Evolutionary conservation across 2,113 vertebrate species (phyloP).

Genomic region (Climacteris rufus): DNA sequence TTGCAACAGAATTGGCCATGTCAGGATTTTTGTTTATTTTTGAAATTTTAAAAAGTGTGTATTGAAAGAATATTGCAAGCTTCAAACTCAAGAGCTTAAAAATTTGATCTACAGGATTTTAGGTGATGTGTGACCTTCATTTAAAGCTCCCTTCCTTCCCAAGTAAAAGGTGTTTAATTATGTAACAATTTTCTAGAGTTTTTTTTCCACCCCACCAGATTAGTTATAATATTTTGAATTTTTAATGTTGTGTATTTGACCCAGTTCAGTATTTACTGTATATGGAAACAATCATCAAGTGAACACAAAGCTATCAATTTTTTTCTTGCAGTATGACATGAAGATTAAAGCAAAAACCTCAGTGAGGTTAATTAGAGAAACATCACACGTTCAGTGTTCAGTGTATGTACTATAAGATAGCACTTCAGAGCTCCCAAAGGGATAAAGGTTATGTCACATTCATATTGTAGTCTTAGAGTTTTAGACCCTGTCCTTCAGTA

Average conservation of each 20-base stretch:
- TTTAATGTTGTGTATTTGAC: neutral
- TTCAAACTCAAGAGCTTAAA: neutral
- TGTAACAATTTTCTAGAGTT: rapidly evolving
- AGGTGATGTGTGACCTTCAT: neutral
- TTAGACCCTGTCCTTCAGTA: neutral
- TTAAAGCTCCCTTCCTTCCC: neutral
- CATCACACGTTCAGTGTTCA: neutral
- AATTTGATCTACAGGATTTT: neutral
- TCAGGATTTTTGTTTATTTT: neutral
- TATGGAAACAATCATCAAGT: neutral
- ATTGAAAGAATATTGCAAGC: neutral
- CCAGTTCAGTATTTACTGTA: neutral
- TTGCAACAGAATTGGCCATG: neutral
- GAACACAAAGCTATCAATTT: neutral
- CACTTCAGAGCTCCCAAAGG: neutral
- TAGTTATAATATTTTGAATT: neutral
- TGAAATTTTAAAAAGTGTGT: neutral
- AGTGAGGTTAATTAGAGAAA: neutral
- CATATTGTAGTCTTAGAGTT: neutral
- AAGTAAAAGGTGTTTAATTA: neutral
- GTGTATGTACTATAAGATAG: neutral
- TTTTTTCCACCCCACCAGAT: rapidly evolving
- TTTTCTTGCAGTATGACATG: neutral
- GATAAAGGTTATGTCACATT: neutral
- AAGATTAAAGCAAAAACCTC: neutral